Evolutionary conservation across 2,797 vertebrate species (phyloP), one percentile per base, ranked within the genome.

Genomic region (Onychomys arenicola): DNA sequence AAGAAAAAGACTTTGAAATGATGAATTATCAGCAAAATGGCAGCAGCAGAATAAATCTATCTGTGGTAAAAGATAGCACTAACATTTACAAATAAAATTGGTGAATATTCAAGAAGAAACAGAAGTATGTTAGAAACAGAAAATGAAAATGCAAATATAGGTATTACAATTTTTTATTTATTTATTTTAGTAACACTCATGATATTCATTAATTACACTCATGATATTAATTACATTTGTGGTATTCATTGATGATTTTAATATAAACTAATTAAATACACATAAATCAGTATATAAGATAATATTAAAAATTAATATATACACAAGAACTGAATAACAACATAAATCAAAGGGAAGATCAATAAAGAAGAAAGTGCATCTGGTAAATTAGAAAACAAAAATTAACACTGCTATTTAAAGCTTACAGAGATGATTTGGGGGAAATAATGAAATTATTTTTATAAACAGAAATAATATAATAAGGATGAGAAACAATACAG

Each of bases 81-180:
- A 85, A 52, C 86, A 91, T 87, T 78, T 16, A 84, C 34, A 89
- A 90, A 78, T 78, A 82, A 86, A 86, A 61, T 63, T 49, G 82
- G 14, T 63, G 23, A 82, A 69, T 80, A 85, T 34, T 81, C 32
- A 91, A 91, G 1, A 90, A 89, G 37, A 93, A 94, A 83, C 1
- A 77, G 49, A 89, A 91, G 4, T 32, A 90, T 10, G n/a, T n/a
- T 90, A 80, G 27, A 69, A 86, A 17, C 16, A 91, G 16, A 85
- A 96, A 96, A 77, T 77, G 80, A 85, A 90, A 3, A 57, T 23
- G n/a, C 1, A 73, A 0, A 59, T 37, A 76, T 29, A 52, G 13
- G 17, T 32, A 14, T 77, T 25, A 52, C 52, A 49, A 12, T 52
- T 52, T 52, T 52, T 52, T 52, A 52, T 52, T 52, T 52, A 52